Evolutionary conservation across 2,113 vertebrate genomes (phyloP).

Genomic region (Narcine bancroftii): DNA sequence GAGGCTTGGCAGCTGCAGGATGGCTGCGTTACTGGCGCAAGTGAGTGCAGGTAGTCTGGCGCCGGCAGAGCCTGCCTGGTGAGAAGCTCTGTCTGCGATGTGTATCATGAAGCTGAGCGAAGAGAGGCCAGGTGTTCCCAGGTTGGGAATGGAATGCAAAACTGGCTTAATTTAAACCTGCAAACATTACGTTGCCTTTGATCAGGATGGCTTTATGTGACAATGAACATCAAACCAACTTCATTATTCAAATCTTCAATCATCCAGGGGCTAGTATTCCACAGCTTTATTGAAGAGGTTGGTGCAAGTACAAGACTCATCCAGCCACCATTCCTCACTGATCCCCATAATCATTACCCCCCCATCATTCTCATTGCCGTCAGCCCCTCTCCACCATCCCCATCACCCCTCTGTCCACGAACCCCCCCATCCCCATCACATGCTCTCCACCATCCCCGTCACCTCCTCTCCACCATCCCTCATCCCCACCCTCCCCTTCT

Average conservation of each 20-base stretch:
- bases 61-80: background rate
- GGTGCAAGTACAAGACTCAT: background rate
- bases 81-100: constrained; percentile 45
- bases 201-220: constrained; percentile 4
- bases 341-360: too few species aligned
- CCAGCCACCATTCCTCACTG: too few species aligned
- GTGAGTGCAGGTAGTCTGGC: constrained; percentile 42
- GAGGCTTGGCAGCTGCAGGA: constrained; percentile 26
- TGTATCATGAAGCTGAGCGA: background rate
- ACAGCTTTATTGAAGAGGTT: background rate
- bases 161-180: background rate
- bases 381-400: too few species aligned
- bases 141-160: background rate
- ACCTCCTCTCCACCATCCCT: too few species aligned
- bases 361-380: too few species aligned
- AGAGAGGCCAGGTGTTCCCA: constrained; percentile 50
- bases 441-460: too few species aligned
- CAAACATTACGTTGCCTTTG: background rate
- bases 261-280: background rate
- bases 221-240: background rate
- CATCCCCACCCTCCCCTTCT: too few species aligned
- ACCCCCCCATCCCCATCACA: too few species aligned
- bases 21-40: constrained; percentile 39
- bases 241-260: constrained; percentile 8
- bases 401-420: too few species aligned